Evolutionary conservation across 2,113 vertebrate species (phyloP).

Genomic region (Larimichthys crocea): DNA sequence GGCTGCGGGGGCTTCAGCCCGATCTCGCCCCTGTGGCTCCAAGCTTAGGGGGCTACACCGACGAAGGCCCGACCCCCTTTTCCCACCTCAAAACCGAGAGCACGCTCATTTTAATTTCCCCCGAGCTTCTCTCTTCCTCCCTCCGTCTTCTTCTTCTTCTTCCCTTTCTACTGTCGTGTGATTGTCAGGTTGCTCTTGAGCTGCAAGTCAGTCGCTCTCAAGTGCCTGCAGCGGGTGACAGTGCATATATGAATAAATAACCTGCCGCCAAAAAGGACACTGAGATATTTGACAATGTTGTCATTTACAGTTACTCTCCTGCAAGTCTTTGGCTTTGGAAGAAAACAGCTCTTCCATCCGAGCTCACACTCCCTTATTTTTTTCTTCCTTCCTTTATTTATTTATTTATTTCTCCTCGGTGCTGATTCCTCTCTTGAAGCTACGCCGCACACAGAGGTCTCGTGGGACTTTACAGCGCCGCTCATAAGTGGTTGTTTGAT

Average conservation of each 20-base stretch:
- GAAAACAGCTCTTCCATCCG: constrained; percentile 33
- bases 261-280: constrained; percentile 64
- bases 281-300: constrained; percentile 75
- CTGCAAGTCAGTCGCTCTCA: constrained; percentile 73
- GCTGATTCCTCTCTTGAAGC: constrained; percentile 35
- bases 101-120: constrained; percentile 25
- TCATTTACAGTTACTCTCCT: constrained; percentile 72
- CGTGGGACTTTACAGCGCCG: constrained; percentile 31
- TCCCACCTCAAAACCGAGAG: constrained; percentile 38
- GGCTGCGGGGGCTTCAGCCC: constrained; percentile 2
- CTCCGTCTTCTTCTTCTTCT: constrained; percentile 56
- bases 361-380: constrained; percentile 11
- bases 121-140: constrained; percentile 34
- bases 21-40: constrained; percentile 10
- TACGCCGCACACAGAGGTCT: constrained; percentile 47
- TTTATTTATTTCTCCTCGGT: constrained; percentile 17
- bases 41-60: constrained; percentile 32
- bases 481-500: constrained; percentile 75
- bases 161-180: constrained; percentile 60
- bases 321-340: constrained; percentile 44
- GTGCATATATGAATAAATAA: constrained; percentile 81
- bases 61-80: constrained; percentile 11
- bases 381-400: neutral
- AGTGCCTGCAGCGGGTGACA: constrained; percentile 74
- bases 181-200: constrained; percentile 77